phyloP scores from a whole-genome alignment of 2,888 invertebrate genomes.

The Machimus rusticus region DNA sequence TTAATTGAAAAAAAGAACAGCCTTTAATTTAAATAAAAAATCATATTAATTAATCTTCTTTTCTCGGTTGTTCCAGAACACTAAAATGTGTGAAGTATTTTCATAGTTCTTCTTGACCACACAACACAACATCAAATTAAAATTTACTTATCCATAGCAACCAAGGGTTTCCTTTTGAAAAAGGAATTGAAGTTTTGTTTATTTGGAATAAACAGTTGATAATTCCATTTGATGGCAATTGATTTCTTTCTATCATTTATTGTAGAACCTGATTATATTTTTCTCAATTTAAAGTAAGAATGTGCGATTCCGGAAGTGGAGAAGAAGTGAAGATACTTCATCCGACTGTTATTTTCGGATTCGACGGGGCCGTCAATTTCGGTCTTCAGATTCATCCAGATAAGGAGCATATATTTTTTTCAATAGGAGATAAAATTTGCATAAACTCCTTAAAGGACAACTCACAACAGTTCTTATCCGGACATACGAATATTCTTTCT shows the following conservation, averaged over 20 bases:
- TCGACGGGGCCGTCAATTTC: slow-evolving; percentile 71
- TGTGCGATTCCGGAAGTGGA: neutral
- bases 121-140: neutral
- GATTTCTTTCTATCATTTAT: neutral
- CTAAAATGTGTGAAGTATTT: no score
- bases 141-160: neutral
- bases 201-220: neutral
- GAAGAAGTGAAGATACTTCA: slow-evolving; percentile 67
- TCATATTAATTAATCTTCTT: no score
- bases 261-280: neutral
- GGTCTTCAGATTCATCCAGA: slow-evolving; percentile 79
- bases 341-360: slow-evolving; percentile 77
- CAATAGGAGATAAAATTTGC: slow-evolving; percentile 80
- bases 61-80: no score
- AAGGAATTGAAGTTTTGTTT: neutral
- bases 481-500: slow-evolving; percentile 82
- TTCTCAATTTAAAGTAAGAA: neutral
- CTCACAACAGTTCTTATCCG: slow-evolving; percentile 77
- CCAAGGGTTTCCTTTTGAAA: neutral
- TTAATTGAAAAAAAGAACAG: no score
- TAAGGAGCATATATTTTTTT: slow-evolving; percentile 74
- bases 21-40: no score
- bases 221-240: neutral
- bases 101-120: neutral
- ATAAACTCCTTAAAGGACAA: slow-evolving; percentile 72